Evolutionary conservation across 2,888 invertebrate genomes (phyloP).

Genomic region (Agriotes lineatus): DNA sequence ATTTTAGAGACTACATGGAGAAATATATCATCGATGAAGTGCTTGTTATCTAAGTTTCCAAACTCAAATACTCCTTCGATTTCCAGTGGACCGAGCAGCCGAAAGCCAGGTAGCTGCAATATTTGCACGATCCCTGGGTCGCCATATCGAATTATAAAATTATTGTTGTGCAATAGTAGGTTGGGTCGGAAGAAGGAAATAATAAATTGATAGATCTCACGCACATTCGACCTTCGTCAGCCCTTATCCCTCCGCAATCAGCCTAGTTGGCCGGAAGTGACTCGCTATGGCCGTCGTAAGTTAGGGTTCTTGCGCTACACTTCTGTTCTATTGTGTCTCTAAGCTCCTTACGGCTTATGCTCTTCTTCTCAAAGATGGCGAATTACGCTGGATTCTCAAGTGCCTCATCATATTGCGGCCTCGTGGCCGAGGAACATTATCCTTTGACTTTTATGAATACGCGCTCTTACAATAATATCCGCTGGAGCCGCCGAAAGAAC

Average conservation of each 20-base stretch:
- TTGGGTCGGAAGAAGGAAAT: conserved; percentile 23
- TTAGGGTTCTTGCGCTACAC: conserved; percentile 29
- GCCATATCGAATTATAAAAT: conserved; percentile 33
- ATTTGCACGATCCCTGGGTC: not conserved
- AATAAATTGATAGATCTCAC: conserved; percentile 41
- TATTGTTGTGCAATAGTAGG: conserved; percentile 16
- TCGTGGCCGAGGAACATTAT: conserved; percentile 23
- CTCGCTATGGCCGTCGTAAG: conserved; percentile 25
- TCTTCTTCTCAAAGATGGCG: conserved; percentile 35
- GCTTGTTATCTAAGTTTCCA: too few relatives aligned
- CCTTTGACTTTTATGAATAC: conserved; percentile 36
- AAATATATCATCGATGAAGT: too few relatives aligned
- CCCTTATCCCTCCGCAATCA: conserved; percentile 38
- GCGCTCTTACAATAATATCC: conserved; percentile 26
- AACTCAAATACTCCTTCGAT: too few relatives aligned
- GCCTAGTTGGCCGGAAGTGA: conserved; percentile 27
- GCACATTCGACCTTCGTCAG: conserved; percentile 40
- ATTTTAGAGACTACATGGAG: too few relatives aligned
- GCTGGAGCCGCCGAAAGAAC: conserved; percentile 8
- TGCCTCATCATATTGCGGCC: conserved; percentile 30
- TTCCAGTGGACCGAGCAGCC: not conserved
- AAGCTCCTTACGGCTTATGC: conserved; percentile 37
- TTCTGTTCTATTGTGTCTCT: conserved; percentile 39
- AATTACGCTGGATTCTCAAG: conserved; percentile 39
- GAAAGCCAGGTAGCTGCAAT: not conserved